These are phyloP conservation scores for Pachypanchax playfairii DNA, from an alignment of 2,113 vertebrate genomes.

Conservation along the genomic window DNA sequence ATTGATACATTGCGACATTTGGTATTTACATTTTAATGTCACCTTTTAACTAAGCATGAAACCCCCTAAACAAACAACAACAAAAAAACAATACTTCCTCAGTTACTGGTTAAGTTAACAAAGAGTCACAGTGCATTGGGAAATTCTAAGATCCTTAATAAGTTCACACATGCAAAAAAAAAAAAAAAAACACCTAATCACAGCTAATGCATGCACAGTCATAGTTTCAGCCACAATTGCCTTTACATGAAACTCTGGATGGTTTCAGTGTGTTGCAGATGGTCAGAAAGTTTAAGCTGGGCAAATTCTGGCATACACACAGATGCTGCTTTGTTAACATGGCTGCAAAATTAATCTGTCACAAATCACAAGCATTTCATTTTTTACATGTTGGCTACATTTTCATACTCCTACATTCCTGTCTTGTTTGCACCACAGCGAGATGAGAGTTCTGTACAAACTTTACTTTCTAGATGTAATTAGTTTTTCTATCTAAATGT, in stretches of 20 bases:
- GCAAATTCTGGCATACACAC: background rate
- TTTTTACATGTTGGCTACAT: too few species aligned
- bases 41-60: background rate
- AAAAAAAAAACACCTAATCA: slow-evolving; percentile 2
- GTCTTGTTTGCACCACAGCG: slow-evolving; percentile 1
- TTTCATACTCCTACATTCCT: slow-evolving; percentile 30
- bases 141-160: slow-evolving; percentile 21
- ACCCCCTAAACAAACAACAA: background rate
- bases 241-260: slow-evolving; percentile 5
- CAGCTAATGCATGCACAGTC: background rate
- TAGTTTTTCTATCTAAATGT: too few species aligned
- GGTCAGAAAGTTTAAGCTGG: background rate
- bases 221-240: slow-evolving; percentile 34
- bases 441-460: background rate
- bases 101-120: slow-evolving; percentile 5
- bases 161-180: slow-evolving; percentile 29
- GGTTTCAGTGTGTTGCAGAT: slow-evolving; percentile 20
- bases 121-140: background rate
- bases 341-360: slow-evolving; percentile 16
- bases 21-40: slow-evolving; percentile 10
- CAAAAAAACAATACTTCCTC: background rate
- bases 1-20: slow-evolving; percentile 5
- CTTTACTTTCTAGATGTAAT: too few species aligned
- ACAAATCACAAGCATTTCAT: background rate
- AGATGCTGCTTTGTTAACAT: background rate